A percentile compares a stretch with the other conserved stretches of the same genome.
Conservation (phyloP, 2,113 vertebrate species). For the Toxostoma redivivum region DNA sequence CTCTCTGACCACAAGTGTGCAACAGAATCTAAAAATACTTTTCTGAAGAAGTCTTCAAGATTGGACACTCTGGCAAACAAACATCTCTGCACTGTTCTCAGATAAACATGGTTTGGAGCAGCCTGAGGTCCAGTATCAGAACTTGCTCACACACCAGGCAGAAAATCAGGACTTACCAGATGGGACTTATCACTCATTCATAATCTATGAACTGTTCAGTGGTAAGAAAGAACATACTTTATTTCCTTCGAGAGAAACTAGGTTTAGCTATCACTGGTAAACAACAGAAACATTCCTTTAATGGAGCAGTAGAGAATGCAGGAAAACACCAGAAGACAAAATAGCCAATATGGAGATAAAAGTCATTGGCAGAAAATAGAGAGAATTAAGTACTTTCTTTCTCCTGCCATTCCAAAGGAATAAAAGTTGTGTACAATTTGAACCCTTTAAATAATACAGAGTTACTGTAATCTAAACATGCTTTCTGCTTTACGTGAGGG, state of each 20-base stretch:
- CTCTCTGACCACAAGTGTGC: too few species aligned
- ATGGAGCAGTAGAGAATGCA: neutral
- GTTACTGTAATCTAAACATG: neutral
- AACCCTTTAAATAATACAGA: neutral
- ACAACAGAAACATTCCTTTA: neutral
- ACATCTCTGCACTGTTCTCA: neutral
- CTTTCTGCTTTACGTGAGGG: neutral
- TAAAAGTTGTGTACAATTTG: neutral
- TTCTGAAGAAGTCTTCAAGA: neutral
- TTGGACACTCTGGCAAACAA: neutral
- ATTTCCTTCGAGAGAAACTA: neutral
- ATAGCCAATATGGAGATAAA: neutral
- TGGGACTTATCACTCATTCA: neutral
- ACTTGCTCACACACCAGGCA: neutral
- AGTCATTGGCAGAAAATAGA: neutral
- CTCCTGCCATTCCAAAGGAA: neutral
- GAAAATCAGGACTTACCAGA: neutral
- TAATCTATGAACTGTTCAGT: neutral
- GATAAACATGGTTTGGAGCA: neutral
- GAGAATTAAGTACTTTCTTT: neutral
- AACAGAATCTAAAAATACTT: neutral
- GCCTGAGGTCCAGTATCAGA: fast-evolving
- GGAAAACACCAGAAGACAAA: neutral
- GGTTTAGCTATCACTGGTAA: neutral
- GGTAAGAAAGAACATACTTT: neutral